Conservation (phyloP, 1,140 invertebrate species). For the Procambarus clarkii region DNA sequence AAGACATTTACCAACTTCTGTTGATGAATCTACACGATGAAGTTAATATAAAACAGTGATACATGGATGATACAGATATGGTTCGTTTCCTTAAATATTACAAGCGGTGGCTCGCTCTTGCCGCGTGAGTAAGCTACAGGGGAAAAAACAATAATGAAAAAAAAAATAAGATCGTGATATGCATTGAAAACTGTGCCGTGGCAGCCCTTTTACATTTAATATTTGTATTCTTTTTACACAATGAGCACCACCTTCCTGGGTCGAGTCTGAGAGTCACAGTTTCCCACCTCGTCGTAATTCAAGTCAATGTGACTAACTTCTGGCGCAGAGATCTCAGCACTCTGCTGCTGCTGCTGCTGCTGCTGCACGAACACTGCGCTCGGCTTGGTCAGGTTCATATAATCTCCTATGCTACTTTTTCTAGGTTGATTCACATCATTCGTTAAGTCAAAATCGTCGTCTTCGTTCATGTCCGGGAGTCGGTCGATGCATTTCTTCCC, state of each 20-base stretch:
- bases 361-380: conserved; percentile 22
- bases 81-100: background rate
- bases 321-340: background rate
- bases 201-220: too few species aligned
- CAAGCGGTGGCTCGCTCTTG: too few species aligned
- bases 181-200: too few species aligned
- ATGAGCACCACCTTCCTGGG: background rate
- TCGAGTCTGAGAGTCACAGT: background rate
- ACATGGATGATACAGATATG: background rate
- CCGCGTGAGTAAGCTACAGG: too few species aligned
- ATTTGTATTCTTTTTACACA: background rate
- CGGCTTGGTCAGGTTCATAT: conserved; percentile 51
- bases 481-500: conserved; percentile 22
- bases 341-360: too few species aligned
- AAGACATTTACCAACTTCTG: background rate
- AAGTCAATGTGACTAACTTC: background rate
- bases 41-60: background rate
- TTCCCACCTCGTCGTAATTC: background rate
- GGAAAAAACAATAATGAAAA: too few species aligned
- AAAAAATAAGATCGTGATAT: too few species aligned
- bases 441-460: background rate
- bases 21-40: background rate
- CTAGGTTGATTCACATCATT: background rate
- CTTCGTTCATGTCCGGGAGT: background rate
- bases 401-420: conserved; percentile 44